Evolutionary conservation across 2,888 invertebrate genomes (phyloP).

Genomic region (Phyllotreta striolata): DNA sequence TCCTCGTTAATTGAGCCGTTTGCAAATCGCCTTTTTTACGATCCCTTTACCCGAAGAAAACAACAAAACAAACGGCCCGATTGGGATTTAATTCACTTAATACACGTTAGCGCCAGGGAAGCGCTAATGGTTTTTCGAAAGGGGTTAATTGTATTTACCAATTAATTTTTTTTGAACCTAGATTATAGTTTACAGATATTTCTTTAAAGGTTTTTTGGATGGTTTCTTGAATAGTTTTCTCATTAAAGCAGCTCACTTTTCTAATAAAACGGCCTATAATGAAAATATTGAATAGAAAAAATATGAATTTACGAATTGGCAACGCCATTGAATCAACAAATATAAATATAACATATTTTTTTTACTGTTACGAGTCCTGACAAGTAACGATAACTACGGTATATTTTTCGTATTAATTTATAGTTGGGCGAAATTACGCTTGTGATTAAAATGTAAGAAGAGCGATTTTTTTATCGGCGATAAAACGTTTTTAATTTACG

Average conservation of each 20-base stretch:
- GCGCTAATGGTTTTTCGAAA: no score
- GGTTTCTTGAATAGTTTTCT: no score
- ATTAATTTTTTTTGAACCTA: no score
- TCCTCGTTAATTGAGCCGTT: slow-evolving; percentile 12
- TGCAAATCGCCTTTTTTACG: slow-evolving; percentile 3
- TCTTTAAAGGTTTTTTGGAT: no score
- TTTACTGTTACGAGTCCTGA: slow-evolving; percentile 7
- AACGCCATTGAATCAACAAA: background rate
- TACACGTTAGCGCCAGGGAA: no score
- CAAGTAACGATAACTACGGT: slow-evolving; percentile 14
- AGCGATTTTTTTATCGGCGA: slow-evolving; percentile 15
- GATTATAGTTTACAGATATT: no score
- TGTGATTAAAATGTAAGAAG: slow-evolving; percentile 5
- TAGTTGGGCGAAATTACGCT: slow-evolving; percentile 15
- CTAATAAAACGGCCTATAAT: no score
- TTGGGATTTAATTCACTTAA: slow-evolving; percentile 4
- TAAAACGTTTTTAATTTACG: slow-evolving; percentile 16
- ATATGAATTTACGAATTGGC: background rate
- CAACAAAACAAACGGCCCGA: slow-evolving; percentile 4
- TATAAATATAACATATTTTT: background rate
- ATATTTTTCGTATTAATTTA: slow-evolving; percentile 19
- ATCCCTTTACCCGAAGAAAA: background rate
- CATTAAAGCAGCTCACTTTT: no score
- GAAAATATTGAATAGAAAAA: background rate
- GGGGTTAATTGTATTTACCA: no score